Conservation (phyloP, 2,888 invertebrate genomes). For the Epicampocera succincta region DNA sequence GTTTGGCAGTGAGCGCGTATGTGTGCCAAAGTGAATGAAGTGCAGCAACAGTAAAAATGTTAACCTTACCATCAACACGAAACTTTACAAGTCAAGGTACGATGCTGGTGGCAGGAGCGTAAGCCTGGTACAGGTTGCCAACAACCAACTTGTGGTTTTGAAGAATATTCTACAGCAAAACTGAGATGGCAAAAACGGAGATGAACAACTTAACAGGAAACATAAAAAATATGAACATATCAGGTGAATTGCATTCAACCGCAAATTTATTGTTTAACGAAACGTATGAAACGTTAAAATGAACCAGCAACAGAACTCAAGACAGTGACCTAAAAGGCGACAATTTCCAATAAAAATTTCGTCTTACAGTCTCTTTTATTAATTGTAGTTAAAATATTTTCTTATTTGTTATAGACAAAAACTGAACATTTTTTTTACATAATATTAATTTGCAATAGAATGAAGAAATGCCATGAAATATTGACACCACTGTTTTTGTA, state of each 20-base stretch:
- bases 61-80: not conserved
- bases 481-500: slow-evolving; percentile 35
- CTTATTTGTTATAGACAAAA: no score
- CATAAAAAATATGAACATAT: slow-evolving; percentile 27
- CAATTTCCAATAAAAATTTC: no score
- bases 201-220: slow-evolving; percentile 29
- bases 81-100: slow-evolving; percentile 27
- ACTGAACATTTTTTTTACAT: no score
- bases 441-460: no score
- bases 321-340: slow-evolving; percentile 38
- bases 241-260: slow-evolving; percentile 66
- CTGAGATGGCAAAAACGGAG: slow-evolving; percentile 25
- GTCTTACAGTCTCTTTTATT: no score
- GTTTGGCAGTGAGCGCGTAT: no score
- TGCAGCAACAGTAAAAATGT: slow-evolving; percentile 9
- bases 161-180: slow-evolving; percentile 25
- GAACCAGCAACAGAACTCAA: not conserved
- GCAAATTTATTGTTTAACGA: slow-evolving; percentile 70
- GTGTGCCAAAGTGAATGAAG: no score
- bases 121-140: slow-evolving; percentile 65
- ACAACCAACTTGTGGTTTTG: slow-evolving; percentile 59
- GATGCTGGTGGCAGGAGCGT: slow-evolving; percentile 24
- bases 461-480: no score
- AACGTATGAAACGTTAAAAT: slow-evolving; percentile 61
- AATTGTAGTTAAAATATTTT: no score